Conservation (phyloP, 2,113 vertebrate species). For the Bujurquina vittata region DNA sequence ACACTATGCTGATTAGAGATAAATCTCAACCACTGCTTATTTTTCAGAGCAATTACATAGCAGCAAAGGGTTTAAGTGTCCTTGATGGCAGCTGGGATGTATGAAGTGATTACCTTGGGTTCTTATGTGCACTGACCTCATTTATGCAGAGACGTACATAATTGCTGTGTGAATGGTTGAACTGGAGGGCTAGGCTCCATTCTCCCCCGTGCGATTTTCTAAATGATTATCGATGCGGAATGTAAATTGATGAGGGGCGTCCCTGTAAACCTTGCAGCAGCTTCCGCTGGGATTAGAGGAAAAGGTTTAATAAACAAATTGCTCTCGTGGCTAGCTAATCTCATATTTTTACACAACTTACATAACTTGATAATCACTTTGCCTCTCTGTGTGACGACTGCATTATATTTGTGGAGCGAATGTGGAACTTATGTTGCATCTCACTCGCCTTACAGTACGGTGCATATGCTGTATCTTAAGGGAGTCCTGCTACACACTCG, state of each 20-base stretch:
- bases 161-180: slow-evolving; percentile 65
- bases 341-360: slow-evolving; percentile 1
- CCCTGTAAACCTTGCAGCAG: slow-evolving; percentile 25
- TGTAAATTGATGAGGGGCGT: slow-evolving; percentile 72
- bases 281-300: slow-evolving; percentile 29
- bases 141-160: slow-evolving; percentile 71
- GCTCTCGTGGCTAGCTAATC: slow-evolving; percentile 3
- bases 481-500: background rate
- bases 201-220: slow-evolving; percentile 61
- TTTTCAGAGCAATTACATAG: slow-evolving; percentile 68
- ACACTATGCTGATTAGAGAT: slow-evolving; percentile 59
- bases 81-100: slow-evolving; percentile 70
- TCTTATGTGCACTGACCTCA: slow-evolving; percentile 73
- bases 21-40: slow-evolving; percentile 63
- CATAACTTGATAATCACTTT: background rate
- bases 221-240: slow-evolving; percentile 64
- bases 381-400: background rate
- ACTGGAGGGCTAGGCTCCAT: slow-evolving; percentile 43
- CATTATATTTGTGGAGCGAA: background rate
- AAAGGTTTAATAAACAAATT: slow-evolving; percentile 51
- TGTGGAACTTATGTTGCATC: background rate
- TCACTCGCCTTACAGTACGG: background rate
- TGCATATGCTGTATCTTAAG: background rate
- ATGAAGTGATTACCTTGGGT: slow-evolving; percentile 70
- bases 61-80: slow-evolving; percentile 63